Evolutionary conservation across 2,888 invertebrate genomes (phyloP).

Genomic region (Platycnemis pennipes): DNA sequence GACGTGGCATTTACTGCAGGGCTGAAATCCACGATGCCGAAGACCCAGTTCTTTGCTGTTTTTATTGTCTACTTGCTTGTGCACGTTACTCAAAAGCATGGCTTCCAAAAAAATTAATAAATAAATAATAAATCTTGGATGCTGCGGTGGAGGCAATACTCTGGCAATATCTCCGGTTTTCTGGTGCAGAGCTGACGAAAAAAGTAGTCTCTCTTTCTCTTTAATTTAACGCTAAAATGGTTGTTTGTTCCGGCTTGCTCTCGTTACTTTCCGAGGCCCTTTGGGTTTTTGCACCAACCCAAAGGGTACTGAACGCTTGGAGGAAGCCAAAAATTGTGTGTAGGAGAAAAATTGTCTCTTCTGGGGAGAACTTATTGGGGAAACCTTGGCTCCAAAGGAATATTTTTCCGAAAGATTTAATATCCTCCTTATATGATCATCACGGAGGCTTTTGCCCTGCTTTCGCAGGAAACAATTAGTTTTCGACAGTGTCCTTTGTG

Average conservation of each 20-base stretch:
- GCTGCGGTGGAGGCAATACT: not conserved
- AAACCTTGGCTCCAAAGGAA: not conserved
- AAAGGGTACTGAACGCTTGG: not conserved
- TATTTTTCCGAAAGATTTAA: not conserved
- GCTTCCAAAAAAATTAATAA: too few species aligned
- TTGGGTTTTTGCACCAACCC: not conserved
- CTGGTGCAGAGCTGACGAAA: not conserved
- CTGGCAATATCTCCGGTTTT: not conserved
- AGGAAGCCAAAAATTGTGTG: not conserved
- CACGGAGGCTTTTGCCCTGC: not conserved
- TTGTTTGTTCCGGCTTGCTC: not conserved
- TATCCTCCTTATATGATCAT: not conserved
- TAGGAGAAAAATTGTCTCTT: not conserved
- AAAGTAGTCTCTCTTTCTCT: not conserved
- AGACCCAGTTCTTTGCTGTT: not conserved
- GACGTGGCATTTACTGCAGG: not conserved
- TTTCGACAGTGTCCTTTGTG: not conserved
- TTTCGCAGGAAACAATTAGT: not conserved
- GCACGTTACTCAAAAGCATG: not conserved
- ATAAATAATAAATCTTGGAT: not conserved
- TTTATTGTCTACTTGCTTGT: not conserved
- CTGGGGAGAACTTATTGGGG: not conserved
- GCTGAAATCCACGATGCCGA: not conserved
- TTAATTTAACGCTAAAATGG: not conserved
- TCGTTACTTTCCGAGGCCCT: not conserved